A percentile compares a stretch with the other conserved stretches of the same genome.
Conservation (phyloP, 2,797 vertebrate species). For the Anas acuta region DNA sequence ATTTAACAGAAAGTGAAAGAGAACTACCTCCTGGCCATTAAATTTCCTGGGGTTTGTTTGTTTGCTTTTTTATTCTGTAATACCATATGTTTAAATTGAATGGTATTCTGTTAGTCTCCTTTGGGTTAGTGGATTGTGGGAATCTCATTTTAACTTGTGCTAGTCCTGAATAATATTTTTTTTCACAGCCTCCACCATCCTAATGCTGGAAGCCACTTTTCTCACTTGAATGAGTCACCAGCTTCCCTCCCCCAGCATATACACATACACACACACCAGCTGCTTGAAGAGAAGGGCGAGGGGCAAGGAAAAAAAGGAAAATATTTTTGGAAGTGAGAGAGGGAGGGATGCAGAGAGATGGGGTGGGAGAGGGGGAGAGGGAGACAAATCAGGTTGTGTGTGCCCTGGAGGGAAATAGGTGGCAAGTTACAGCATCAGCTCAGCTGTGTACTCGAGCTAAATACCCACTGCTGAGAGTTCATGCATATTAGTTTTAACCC, state of each 20-base stretch:
- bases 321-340: neutral
- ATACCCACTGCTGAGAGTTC: neutral
- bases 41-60: neutral
- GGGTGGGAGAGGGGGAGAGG: neutral
- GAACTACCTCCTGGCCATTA: neutral
- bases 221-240: slow-evolving; percentile 59
- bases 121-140: neutral
- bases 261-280: slow-evolving; percentile 19
- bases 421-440: neutral
- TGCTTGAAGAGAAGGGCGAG: slow-evolving; percentile 28
- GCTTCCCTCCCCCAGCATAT: slow-evolving; percentile 19
- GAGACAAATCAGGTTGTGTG: neutral
- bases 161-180: slow-evolving; percentile 39
- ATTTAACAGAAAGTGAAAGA: neutral
- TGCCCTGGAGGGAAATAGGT: neutral
- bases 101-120: slow-evolving; percentile 9
- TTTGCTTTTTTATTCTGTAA: neutral
- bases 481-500: neutral
- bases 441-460: neutral
- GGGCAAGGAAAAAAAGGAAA: slow-evolving; percentile 13
- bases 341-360: neutral
- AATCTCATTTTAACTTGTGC: slow-evolving; percentile 45
- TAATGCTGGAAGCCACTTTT: slow-evolving; percentile 54
- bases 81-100: neutral
- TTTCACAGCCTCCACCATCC: slow-evolving; percentile 12